Base-by-base conservation (phyloP, 2,797 vertebrate species). In the Pseudopleuronectes americanus region DNA sequence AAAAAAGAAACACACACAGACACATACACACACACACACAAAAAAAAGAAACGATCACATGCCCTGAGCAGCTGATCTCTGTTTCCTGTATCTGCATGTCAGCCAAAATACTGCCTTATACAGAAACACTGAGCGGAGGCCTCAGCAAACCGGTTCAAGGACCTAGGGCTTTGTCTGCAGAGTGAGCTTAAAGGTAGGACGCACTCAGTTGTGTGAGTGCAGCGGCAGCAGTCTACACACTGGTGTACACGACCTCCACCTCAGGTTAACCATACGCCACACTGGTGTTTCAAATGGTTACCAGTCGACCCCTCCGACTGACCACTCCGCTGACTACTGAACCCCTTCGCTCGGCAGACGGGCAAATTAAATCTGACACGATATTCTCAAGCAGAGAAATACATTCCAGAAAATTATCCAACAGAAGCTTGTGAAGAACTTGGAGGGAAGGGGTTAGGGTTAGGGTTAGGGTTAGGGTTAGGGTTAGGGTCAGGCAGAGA, bases 31-130 rank as follows among this genome's bases (percentile, higher is more conserved):
- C n/a, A n/a, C n/a, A n/a, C n/a, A n/a, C 10, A 41, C 14, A 41
- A 57, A 38, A 81, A 75, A 26, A 26, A 26, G 26, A 68, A 87
- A 61, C 52, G 53, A 90, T 90, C 90, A 92, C 89, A 84, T 93
- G 91, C 78, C 77, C 90, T n/a, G 64, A 91, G 90, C 90, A 93
- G 93, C 90, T 92, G 89, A 93, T 93, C 91, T 90, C 87, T 55
- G 89, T 90, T 94, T 94, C 93, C 93, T 93, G 91, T 93, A 89
- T 92, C 81, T 89, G 81, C 76, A 65, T 84, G 83, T 90, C 77
- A 88, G 91, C 92, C 90, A 92, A 92, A 92, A 77, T 76, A 77
- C 87, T 82, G 90, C 89, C 88, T 90, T 91, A 91, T 89, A 92
- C 83, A 92, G 89, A 91, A 74, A 87, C 73, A 68, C 19, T 57